Percentiles rank a stretch among this genome's conserved stretches.
These are phyloP conservation scores for Pheosia gnoma DNA, from an alignment of 2,888 invertebrate species.

Conservation along the genomic window DNA sequence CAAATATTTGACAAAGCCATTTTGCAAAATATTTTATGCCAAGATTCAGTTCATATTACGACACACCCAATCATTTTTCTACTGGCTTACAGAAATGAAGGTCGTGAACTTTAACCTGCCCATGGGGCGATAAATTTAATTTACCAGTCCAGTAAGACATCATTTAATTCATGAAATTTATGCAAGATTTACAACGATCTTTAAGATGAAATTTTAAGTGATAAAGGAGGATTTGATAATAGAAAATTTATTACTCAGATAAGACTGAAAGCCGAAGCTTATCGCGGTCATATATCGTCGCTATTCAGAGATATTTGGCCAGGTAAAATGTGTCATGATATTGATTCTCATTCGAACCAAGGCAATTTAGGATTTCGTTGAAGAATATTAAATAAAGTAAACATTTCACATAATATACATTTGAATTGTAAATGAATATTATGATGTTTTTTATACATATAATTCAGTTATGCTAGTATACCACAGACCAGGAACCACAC, in stretches of 20 bases:
- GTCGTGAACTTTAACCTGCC: slow-evolving; percentile 6
- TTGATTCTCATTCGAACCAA: slow-evolving; percentile 16
- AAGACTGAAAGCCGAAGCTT: slow-evolving; percentile 32
- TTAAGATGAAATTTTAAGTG: not conserved
- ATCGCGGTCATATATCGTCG: slow-evolving; percentile 27
- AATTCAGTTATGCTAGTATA: too few species aligned
- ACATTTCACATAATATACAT: too few species aligned
- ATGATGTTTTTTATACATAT: too few species aligned
- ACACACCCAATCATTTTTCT: slow-evolving; percentile 8
- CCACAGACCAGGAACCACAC: too few species aligned
- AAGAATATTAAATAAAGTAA: too few species aligned
- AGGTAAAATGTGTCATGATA: slow-evolving; percentile 13
- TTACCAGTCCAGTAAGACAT: slow-evolving; percentile 9
- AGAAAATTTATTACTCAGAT: slow-evolving; percentile 43
- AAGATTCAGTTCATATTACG: not conserved
- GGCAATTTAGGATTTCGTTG: not conserved
- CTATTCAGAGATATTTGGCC: slow-evolving; percentile 17
- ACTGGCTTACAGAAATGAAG: slow-evolving; percentile 11
- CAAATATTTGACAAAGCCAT: not conserved
- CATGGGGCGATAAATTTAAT: slow-evolving; percentile 17
- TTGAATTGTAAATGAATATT: too few species aligned
- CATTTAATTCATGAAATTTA: slow-evolving; percentile 8
- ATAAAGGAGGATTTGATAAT: not conserved
- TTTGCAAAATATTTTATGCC: not conserved
- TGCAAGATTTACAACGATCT: not conserved